Percentiles rank a stretch among this genome's conserved stretches.
These are phyloP conservation scores for Platycercus adscitus DNA, from an alignment of 2,113 vertebrate genomes.

Conservation along the genomic window DNA sequence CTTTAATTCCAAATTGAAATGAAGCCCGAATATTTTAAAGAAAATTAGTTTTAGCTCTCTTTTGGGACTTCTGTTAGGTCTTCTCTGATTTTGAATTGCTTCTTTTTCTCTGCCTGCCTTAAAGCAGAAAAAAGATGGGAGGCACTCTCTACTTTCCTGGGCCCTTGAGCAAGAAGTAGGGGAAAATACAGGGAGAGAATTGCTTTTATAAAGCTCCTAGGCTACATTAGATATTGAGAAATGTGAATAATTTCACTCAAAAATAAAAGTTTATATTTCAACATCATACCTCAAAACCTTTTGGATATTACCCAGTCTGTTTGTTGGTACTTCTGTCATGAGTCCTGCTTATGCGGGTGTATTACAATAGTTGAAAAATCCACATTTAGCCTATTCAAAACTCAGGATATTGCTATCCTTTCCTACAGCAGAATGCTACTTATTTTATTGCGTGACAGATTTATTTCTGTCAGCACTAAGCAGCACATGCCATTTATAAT, in stretches of 20 bases:
- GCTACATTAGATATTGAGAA: not conserved
- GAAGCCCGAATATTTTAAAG: accelerated
- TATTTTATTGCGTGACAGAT: not conserved
- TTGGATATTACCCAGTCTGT: not conserved
- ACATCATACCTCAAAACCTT: not conserved
- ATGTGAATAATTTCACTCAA: not conserved
- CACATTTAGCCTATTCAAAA: not conserved
- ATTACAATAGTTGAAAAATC: not conserved
- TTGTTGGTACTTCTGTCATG: not conserved
- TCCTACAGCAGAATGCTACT: not conserved
- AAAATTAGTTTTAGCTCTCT: not conserved
- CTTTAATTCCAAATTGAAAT: not conserved
- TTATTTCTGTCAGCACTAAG: not conserved
- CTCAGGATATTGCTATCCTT: not conserved
- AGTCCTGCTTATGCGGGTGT: not conserved
- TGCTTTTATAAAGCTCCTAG: not conserved
- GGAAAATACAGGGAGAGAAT: not conserved
- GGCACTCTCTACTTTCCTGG: not conserved
- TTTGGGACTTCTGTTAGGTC: not conserved
- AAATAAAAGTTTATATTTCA: not conserved
- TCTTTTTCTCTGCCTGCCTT: not conserved
- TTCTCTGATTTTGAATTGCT: not conserved
- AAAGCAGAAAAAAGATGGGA: not conserved
- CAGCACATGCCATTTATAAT: not conserved
- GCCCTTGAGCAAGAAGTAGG: not conserved